Percentiles rank a stretch among this genome's conserved stretches.
Conservation (phyloP, 2,888 invertebrate genomes). For the Lasioglossum marginatum region DNA sequence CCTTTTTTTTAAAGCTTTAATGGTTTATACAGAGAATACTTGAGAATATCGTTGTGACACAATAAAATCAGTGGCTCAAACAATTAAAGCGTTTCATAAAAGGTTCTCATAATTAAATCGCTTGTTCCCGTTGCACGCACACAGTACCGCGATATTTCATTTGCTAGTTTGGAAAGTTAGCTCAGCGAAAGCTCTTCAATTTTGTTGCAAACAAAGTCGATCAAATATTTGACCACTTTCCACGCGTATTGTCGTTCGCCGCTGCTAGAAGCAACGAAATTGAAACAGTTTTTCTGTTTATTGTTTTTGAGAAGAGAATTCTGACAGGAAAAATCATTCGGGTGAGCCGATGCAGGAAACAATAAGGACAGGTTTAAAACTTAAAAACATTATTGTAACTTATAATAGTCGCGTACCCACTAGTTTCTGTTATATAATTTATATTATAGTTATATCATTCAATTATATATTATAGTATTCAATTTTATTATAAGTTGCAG, state of each 20-base stretch:
- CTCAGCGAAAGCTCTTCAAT: slow-evolving; percentile 10
- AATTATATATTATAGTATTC: no score
- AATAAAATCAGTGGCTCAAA: neutral
- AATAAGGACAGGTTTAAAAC: neutral
- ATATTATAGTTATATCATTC: no score
- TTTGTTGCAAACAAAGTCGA: slow-evolving; percentile 26
- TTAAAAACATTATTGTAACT: neutral
- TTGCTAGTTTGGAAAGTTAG: neutral
- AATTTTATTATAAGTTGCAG: no score
- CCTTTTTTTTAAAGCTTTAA: neutral
- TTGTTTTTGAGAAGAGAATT: neutral
- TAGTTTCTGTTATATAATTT: neutral
- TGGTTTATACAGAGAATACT: neutral
- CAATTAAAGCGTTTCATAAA: neutral
- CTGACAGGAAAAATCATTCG: neutral
- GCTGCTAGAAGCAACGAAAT: neutral
- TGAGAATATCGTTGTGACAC: neutral
- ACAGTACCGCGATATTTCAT: neutral
- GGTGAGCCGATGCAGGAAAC: neutral
- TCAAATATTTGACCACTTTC: slow-evolving; percentile 27
- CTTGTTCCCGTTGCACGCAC: neutral
- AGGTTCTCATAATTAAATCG: slow-evolving; percentile 21
- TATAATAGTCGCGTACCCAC: neutral
- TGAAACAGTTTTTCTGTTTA: neutral
- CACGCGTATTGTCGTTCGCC: neutral